Percentiles rank a stretch among this genome's conserved stretches.
Evolutionary conservation across 2,113 vertebrate species (phyloP).

Genomic region (Falco punctatus): DNA sequence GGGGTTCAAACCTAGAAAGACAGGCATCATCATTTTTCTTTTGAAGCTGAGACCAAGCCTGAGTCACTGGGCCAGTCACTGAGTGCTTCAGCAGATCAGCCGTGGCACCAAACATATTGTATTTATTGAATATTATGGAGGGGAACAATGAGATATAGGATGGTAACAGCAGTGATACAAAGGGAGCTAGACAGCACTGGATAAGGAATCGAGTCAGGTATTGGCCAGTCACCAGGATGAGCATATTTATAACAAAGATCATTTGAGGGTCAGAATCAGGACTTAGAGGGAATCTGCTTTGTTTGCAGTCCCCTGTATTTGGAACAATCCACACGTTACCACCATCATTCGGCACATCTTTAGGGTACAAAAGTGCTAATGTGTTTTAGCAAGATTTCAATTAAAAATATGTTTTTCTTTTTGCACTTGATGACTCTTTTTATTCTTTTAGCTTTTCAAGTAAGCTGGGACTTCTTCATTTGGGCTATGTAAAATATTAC

Average conservation of each 20-base stretch:
- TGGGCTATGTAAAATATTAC: not conserved
- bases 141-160: not conserved
- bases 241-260: slow-evolving; percentile 57
- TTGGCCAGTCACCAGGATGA: slow-evolving; percentile 51
- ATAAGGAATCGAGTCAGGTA: slow-evolving; percentile 33
- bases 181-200: not conserved
- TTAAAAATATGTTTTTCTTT: not conserved
- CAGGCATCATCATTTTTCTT: slow-evolving; percentile 22
- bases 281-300: slow-evolving; percentile 24
- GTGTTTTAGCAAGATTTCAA: not conserved
- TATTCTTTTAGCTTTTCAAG: not conserved
- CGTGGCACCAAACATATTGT: slow-evolving; percentile 23
- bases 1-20: slow-evolving; percentile 42
- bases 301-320: slow-evolving; percentile 2
- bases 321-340: not conserved
- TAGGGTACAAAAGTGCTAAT: not conserved
- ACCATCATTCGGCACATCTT: not conserved
- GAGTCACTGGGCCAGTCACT: not conserved
- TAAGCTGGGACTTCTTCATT: not conserved
- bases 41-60: slow-evolving; percentile 14
- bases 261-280: slow-evolving; percentile 47
- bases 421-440: not conserved
- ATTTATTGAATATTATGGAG: slow-evolving; percentile 20
- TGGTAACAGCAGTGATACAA: not conserved
- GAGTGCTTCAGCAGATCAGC: slow-evolving; percentile 40